Evolutionary conservation across 2,888 invertebrate genomes (phyloP).

Genomic region (Plebejus argus): DNA sequence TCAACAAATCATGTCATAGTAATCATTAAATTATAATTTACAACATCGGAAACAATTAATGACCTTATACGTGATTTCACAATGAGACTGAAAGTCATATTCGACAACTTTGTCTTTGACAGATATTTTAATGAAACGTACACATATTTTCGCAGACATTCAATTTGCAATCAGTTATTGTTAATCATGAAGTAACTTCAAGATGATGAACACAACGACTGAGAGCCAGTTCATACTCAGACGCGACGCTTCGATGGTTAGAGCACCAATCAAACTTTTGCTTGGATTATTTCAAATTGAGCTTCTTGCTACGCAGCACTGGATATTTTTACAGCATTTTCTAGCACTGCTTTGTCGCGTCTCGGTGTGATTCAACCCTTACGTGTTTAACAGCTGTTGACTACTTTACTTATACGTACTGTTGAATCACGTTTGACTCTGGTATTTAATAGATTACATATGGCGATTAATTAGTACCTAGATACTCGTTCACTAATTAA

Average conservation of each 20-base stretch:
- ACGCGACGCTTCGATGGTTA: not conserved
- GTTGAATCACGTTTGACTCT: conserved; percentile 15
- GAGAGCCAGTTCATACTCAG: not conserved
- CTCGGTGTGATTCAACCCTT: not conserved
- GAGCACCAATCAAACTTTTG: not conserved
- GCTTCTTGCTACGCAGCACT: too few relatives aligned
- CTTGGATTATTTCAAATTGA: too few relatives aligned
- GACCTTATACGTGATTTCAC: not conserved
- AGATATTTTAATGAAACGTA: conserved; percentile 4
- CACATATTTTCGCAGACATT: not conserved
- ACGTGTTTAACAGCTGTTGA: not conserved
- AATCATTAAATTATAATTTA: not conserved
- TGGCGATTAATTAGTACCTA: conserved; percentile 21
- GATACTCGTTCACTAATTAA: not conserved
- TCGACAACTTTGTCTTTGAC: conserved; percentile 10
- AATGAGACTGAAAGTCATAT: not conserved
- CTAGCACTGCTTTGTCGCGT: not conserved
- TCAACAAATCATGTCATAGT: not conserved
- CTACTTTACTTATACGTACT: not conserved
- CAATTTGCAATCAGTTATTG: conserved; percentile 20
- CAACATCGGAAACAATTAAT: not conserved
- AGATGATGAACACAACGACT: not conserved
- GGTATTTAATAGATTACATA: conserved; percentile 18
- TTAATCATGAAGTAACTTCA: not conserved
- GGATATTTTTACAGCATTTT: not conserved